Evolutionary conservation across 2,888 invertebrate genomes (phyloP).

Genomic region (Eugnorisma glareosa): DNA sequence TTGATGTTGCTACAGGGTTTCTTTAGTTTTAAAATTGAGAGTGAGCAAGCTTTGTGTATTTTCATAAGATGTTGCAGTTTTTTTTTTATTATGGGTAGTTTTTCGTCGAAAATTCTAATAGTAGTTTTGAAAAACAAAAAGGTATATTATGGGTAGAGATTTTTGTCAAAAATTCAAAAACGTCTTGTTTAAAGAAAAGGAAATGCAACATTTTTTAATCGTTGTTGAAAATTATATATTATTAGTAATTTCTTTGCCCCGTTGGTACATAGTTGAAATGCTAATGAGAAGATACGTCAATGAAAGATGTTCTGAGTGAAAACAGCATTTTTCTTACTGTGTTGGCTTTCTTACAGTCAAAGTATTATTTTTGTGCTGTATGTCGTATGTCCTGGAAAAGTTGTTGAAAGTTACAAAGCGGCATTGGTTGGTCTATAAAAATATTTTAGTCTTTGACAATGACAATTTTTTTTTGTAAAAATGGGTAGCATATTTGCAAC

Average conservation of each 20-base stretch:
- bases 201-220: no score
- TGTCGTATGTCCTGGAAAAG: neutral
- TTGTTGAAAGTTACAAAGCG: neutral
- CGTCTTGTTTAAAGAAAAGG: no score
- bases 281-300: neutral
- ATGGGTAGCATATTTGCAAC: neutral
- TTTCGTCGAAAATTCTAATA: neutral
- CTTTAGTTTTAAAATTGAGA: neutral
- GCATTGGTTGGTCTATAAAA: neutral
- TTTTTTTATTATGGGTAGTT: neutral
- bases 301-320: neutral
- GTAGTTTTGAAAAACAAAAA: neutral
- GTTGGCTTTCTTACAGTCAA: neutral
- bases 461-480: neutral
- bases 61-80: neutral
- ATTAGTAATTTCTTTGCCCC: neutral
- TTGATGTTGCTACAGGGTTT: neutral
- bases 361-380: neutral
- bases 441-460: neutral
- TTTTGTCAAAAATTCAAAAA: neutral
- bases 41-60: neutral
- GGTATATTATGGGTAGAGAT: neutral
- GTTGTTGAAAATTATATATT: no score
- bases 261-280: neutral
- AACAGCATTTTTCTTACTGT: no score